Evolutionary conservation across 2,797 vertebrate genomes (phyloP).

Genomic region (Mallotus villosus): DNA sequence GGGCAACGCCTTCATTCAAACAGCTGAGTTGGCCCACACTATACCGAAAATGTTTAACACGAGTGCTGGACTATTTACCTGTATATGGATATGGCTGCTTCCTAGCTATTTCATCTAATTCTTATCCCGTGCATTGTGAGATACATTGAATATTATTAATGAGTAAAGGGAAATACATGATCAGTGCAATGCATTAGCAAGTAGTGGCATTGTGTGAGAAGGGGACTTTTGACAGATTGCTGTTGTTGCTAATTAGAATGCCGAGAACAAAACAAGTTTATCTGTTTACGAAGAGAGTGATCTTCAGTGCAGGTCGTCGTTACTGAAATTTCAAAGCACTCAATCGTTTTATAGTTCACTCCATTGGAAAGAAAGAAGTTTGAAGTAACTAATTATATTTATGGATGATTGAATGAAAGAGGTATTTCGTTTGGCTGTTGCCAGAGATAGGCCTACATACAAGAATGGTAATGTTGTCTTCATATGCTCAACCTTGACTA

Average conservation of each 20-base stretch:
- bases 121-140: no score
- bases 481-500: background rate
- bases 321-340: no score
- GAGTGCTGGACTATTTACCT: background rate
- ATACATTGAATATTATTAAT: background rate
- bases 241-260: background rate
- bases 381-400: background rate
- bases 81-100: background rate
- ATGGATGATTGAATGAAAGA: background rate
- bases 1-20: slow-evolving; percentile 70
- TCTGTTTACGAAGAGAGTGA: background rate
- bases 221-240: background rate
- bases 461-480: background rate
- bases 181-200: background rate
- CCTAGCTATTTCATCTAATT: no score
- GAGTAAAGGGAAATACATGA: background rate
- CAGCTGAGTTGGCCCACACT: slow-evolving; percentile 36
- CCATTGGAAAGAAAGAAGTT: background rate
- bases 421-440: background rate
- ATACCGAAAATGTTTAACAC: background rate
- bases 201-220: background rate
- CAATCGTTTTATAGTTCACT: background rate
- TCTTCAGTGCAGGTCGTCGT: background rate
- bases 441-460: no score
- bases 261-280: background rate